Conservation (phyloP, 2,797 vertebrate species). For the Typhlichthys subterraneus region DNA sequence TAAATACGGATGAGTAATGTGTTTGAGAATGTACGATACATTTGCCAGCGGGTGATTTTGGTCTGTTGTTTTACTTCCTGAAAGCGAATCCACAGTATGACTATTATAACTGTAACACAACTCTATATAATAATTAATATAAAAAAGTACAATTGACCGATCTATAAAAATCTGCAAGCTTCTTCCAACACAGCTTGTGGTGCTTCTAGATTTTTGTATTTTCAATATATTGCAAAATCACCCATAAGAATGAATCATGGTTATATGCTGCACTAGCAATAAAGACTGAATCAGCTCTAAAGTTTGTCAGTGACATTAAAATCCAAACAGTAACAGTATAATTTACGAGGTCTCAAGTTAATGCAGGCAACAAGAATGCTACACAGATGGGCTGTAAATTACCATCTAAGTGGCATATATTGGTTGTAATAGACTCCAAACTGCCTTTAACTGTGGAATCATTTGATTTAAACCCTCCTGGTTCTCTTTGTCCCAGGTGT, state of each 20-base stretch:
- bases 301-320: constrained; percentile 56
- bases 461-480: constrained; percentile 61
- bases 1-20: constrained; percentile 10
- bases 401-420: constrained; percentile 71
- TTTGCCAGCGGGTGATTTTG: constrained; percentile 8
- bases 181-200: too few relatives aligned
- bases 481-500: constrained; percentile 63
- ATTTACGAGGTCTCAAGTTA: constrained; percentile 62
- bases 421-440: constrained; percentile 73
- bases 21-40: constrained; percentile 12
- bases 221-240: constrained; percentile 13
- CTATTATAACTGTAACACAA: too few relatives aligned
- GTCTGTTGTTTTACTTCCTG: background rate
- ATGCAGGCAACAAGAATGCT: constrained; percentile 57
- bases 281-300: constrained; percentile 52
- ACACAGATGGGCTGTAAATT: constrained; percentile 72
- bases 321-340: constrained; percentile 49
- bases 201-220: constrained; percentile 1
- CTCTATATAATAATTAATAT: too few relatives aligned
- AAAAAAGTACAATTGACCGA: background rate
- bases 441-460: constrained; percentile 60
- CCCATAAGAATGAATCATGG: constrained; percentile 28
- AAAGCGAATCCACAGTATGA: background rate
- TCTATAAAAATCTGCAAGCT: background rate
- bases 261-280: constrained; percentile 28